A percentile compares a stretch with the other conserved stretches of the same genome.
Evolutionary conservation across 2,113 vertebrate genomes (phyloP).

Genomic region (Labeo catla): DNA sequence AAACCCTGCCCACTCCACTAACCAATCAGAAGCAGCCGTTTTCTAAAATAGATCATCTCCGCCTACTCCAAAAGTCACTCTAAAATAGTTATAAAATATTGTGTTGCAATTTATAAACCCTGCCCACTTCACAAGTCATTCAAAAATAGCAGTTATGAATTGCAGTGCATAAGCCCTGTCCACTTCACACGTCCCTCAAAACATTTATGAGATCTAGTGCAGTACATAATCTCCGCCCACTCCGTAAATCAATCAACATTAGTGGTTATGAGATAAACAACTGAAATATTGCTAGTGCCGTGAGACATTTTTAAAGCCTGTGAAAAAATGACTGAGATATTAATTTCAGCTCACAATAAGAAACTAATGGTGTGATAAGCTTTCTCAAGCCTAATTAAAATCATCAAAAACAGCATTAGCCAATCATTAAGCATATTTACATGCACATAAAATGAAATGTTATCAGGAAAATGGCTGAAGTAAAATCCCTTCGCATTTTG

Average conservation of each 20-base stretch:
- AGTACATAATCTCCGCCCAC: not conserved
- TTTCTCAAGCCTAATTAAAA: not conserved
- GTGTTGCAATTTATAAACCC: too few species aligned
- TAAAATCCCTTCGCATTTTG: not conserved
- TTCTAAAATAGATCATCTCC: not conserved
- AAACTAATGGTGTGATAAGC: not conserved
- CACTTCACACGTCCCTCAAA: too few species aligned
- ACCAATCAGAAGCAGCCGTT: not conserved
- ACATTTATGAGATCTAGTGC: not conserved
- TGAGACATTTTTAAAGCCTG: not conserved
- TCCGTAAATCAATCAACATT: not conserved
- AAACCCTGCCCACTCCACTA: not conserved
- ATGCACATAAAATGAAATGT: not conserved
- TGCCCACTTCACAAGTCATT: too few species aligned
- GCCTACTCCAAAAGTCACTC: too few species aligned
- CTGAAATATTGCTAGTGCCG: not conserved
- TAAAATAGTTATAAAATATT: too few species aligned
- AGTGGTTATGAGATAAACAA: not conserved
- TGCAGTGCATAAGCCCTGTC: too few species aligned
- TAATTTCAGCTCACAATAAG: not conserved
- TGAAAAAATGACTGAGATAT: not conserved
- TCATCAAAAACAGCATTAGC: not conserved
- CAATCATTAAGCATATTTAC: not conserved
- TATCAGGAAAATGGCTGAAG: too few species aligned
- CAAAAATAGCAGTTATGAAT: too few species aligned